Base-by-base conservation (phyloP, 2,113 vertebrate species). In the Ammodramus savannarum region DNA sequence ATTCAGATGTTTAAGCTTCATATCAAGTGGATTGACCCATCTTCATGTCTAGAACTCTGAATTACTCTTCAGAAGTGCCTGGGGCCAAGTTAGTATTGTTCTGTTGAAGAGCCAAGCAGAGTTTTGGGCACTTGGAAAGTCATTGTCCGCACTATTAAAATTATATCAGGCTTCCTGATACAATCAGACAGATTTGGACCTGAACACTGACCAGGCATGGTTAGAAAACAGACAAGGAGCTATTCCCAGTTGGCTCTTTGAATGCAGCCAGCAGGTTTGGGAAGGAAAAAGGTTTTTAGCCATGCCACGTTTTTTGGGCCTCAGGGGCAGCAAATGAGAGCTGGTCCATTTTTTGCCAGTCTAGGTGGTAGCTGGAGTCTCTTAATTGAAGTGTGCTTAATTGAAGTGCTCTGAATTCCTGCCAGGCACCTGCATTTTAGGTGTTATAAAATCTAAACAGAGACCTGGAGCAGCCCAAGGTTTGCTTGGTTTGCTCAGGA, bases 361-460 rank as follows among this genome's bases (percentile, higher is more conserved):
- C 3, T 72, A 29, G 62, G 52, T 49, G 48, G 57, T 62, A 46
- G 34, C 68, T 73, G 19, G n/a, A 81, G n/a, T 46, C 66, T 65
- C 32, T 91, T 79, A 49, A 69, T 18, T 87, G 87, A 91, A 85
- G 31, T 75, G n/a, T 55, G n/a, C 44, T 89, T 82, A 52, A 58
- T n/a, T 82, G 87, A 82, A 82, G 49, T 79, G n/a, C 17, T 52
- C 58, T 85, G 71, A 73, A 54, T 73, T 80, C n/a, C 6, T 55
- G 85, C 88, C 88, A 94, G 67, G 25, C 87, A 97, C 71, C 90
- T 95, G 96, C 87, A 66, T 93, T 96, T 95, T 69, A 83, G 96
- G 82, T 73, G 67, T 66, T 73, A 32, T 25, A 73, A 76, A 83
- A 61, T 34, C 71, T 32, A 75, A 54, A 16, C 4, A 58, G 61